Evolutionary conservation across 2,113 vertebrate species (phyloP).

Genomic region (Phrynocephalus versicolor): DNA sequence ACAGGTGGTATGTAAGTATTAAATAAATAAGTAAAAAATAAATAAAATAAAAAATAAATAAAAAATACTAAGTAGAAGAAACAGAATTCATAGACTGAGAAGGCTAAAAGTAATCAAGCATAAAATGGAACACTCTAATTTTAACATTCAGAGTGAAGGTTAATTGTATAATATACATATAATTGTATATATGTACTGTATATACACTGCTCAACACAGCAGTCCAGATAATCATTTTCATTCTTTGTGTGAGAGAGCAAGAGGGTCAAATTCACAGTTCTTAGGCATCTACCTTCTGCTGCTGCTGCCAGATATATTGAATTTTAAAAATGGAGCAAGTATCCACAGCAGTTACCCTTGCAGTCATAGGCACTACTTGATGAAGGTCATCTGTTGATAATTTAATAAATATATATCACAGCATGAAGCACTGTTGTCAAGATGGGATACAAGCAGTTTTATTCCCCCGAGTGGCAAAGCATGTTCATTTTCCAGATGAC

Average conservation of each 20-base stretch:
- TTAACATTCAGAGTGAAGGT: conserved; percentile 1
- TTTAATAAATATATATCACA: not conserved
- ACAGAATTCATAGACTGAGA: not conserved
- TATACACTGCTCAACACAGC: not conserved
- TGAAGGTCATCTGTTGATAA: accelerated
- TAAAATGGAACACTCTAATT: not conserved
- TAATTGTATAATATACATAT: not conserved
- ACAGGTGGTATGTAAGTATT: too few relatives aligned
- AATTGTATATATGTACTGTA: too few relatives aligned
- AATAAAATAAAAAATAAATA: too few relatives aligned
- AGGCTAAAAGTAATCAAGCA: not conserved
- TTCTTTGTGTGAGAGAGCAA: not conserved
- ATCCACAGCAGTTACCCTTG: not conserved
- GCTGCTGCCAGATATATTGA: not conserved
- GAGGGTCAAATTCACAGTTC: not conserved
- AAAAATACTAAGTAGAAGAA: not conserved
- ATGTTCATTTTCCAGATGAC: not conserved
- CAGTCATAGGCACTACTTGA: not conserved
- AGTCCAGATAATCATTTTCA: not conserved
- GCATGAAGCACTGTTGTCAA: accelerated
- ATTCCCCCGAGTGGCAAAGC: not conserved
- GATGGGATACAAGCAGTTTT: accelerated
- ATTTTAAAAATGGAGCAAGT: not conserved
- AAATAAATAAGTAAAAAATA: too few relatives aligned
- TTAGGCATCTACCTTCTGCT: not conserved